These are phyloP conservation scores for Fistularia tabacaria DNA, from an alignment of 2,797 vertebrate genomes.

Conservation along the genomic window DNA sequence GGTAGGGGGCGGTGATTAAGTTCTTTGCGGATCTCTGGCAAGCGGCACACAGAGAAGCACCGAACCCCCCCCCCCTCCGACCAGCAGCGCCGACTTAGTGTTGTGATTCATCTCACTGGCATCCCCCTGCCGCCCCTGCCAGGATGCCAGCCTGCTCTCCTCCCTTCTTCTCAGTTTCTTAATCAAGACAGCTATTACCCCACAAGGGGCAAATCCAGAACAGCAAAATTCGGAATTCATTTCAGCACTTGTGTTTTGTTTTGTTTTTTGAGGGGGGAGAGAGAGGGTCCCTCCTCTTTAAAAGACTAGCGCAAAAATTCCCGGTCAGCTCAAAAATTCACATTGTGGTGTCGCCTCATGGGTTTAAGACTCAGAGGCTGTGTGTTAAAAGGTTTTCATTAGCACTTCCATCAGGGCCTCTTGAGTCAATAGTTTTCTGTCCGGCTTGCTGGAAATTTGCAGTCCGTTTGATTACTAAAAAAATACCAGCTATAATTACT, in stretches of 20 bases:
- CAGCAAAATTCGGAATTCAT: too few species aligned
- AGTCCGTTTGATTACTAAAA: too few species aligned
- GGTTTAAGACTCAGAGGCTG: too few species aligned
- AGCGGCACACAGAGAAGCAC: slow-evolving; percentile 8
- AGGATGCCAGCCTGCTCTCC: slow-evolving; percentile 27
- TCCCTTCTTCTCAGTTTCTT: slow-evolving; percentile 29
- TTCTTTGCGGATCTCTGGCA: background rate
- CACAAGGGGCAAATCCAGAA: too few species aligned
- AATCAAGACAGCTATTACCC: slow-evolving; percentile 11
- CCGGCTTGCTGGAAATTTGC: too few species aligned
- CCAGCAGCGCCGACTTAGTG: slow-evolving; percentile 46
- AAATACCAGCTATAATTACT: slow-evolving; percentile 37
- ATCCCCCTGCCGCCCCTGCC: slow-evolving; percentile 43
- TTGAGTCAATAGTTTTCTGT: too few species aligned
- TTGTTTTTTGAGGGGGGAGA: too few species aligned
- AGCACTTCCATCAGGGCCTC: too few species aligned
- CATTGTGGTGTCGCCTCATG: slow-evolving; percentile 2
- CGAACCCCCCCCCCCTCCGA: background rate
- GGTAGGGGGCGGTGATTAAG: background rate
- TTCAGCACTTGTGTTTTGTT: too few species aligned
- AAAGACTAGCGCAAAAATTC: slow-evolving; percentile 44
- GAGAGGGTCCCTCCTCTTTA: background rate
- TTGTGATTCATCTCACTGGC: slow-evolving; percentile 66
- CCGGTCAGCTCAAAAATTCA: slow-evolving; percentile 56
- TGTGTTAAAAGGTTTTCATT: too few species aligned